Conservation (phyloP, 2,113 vertebrate genomes). For the Bos javanicus region DNA sequence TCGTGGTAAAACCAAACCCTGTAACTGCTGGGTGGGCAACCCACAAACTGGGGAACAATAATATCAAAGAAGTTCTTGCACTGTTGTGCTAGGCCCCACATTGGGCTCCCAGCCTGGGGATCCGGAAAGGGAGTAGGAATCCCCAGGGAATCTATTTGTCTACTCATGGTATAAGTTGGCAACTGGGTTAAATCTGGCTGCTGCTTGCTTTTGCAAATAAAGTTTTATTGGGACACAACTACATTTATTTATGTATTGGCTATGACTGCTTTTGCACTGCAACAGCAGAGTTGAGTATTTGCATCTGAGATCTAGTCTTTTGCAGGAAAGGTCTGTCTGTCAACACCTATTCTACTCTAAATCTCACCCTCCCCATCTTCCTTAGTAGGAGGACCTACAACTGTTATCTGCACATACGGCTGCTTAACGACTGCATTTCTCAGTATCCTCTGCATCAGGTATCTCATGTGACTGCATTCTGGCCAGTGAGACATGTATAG, state of each 20-base stretch:
- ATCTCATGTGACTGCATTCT: not conserved
- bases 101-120: not conserved
- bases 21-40: not conserved
- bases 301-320: not conserved
- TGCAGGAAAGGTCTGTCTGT: not conserved
- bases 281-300: not conserved
- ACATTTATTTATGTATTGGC: not conserved
- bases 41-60: not conserved
- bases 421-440: not conserved
- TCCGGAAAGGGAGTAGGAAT: not conserved
- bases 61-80: not conserved
- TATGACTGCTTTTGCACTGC: not conserved
- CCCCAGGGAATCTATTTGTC: not conserved
- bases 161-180: not conserved
- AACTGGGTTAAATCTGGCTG: not conserved
- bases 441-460: not conserved
- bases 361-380: not conserved
- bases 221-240: not conserved
- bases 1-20: not conserved
- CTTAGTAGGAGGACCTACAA: not conserved
- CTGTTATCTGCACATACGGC: not conserved
- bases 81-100: not conserved
- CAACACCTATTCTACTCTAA: not conserved
- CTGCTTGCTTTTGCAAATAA: not conserved
- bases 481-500: not conserved